A percentile compares a stretch with the other conserved stretches of the same genome.
Evolutionary conservation across 2,797 vertebrate genomes (phyloP).

Genomic region (Muraenolepis orangiensis): DNA sequence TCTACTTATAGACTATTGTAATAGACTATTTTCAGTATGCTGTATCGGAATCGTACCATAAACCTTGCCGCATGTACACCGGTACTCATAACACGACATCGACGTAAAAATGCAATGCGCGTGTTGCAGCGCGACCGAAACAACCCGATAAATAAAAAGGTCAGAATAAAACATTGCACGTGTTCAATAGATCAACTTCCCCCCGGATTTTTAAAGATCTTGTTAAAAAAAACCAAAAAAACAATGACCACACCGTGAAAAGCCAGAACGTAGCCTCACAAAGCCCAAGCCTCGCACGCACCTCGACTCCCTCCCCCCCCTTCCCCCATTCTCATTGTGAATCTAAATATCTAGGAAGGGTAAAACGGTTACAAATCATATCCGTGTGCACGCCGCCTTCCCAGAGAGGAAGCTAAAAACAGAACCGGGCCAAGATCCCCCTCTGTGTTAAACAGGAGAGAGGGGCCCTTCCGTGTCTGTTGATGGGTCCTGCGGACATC

Average conservation of each 20-base stretch:
- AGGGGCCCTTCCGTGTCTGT: conserved; percentile 12
- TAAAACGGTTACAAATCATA: background rate
- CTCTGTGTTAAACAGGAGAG: conserved; percentile 8
- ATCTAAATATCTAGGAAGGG: background rate
- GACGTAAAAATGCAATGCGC: too few relatives aligned
- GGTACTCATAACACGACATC: background rate
- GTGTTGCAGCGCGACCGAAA: background rate
- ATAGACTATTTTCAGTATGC: background rate
- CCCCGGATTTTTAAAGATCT: conserved; percentile 15
- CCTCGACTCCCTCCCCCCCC: too few relatives aligned
- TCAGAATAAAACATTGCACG: background rate
- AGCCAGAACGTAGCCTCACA: conserved; percentile 20
- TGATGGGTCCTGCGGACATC: conserved; percentile 20
- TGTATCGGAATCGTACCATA: background rate
- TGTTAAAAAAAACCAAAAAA: conserved; percentile 13
- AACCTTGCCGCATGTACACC: background rate
- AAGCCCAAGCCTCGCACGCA: conserved; percentile 35
- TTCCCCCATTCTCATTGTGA: conserved; percentile 20
- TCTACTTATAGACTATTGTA: too few relatives aligned
- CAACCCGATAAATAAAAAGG: background rate
- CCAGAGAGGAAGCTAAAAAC: background rate
- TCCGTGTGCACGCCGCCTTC: background rate
- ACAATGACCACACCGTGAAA: conserved; percentile 28
- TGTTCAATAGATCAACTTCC: conserved; percentile 17
- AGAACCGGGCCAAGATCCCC: background rate